These are phyloP conservation scores for Sebastes flavidus DNA, from an alignment of 2,797 vertebrate genomes.

Conservation along the genomic window DNA sequence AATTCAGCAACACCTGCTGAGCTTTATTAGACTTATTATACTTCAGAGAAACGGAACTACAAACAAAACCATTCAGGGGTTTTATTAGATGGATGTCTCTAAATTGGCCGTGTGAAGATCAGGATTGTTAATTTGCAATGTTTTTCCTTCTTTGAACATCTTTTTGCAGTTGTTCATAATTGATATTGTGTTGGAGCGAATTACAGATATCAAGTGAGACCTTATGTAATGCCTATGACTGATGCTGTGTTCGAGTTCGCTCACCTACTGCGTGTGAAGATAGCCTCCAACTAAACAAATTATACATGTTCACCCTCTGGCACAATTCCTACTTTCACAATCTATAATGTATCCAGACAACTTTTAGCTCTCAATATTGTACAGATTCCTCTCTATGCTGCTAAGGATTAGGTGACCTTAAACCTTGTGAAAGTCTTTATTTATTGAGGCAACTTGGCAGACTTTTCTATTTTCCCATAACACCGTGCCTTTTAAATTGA, in stretches of 20 bases:
- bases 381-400: not conserved
- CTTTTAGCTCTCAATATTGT: conserved; percentile 16
- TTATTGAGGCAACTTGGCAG: not conserved
- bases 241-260: conserved; percentile 4
- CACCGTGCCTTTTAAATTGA: not conserved
- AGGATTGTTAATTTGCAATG: not conserved
- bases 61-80: not conserved
- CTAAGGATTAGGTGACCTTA: not conserved
- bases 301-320: conserved; percentile 16
- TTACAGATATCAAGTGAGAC: not conserved
- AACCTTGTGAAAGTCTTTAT: not conserved
- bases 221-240: not conserved
- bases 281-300: conserved; percentile 7
- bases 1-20: not conserved
- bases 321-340: not conserved
- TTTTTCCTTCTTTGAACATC: not conserved
- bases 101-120: not conserved
- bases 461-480: not conserved
- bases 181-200: not conserved
- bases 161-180: conserved; percentile 1
- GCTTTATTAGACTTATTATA: not conserved
- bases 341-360: conserved; percentile 4
- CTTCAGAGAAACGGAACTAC: not conserved
- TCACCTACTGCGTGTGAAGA: conserved; percentile 15
- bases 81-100: not conserved